phyloP scores from a whole-genome alignment of 2,888 invertebrate species.

The Holacanthella duospinosa region DNA sequence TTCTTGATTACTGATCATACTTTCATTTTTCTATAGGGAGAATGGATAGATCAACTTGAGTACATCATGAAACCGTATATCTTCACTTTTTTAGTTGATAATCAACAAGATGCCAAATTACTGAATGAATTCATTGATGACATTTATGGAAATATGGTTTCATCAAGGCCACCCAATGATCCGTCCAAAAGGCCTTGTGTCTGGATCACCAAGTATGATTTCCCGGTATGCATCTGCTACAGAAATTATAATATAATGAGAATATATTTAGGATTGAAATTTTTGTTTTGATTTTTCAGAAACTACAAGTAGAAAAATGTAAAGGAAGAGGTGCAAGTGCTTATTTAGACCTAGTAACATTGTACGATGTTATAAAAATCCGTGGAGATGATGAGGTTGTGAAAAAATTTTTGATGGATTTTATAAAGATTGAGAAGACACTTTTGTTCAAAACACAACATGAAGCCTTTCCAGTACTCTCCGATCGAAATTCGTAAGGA shows the following conservation, averaged over 20 bases:
- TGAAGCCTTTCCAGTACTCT: slow-evolving; percentile 8
- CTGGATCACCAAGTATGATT: not conserved
- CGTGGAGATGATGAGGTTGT: not conserved
- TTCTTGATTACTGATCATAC: not conserved
- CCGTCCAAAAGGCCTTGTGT: not conserved
- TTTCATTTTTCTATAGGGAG: not conserved
- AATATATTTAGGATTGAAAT: too few relatives aligned
- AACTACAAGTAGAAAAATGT: too few relatives aligned
- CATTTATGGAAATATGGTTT: not conserved
- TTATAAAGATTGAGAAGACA: not conserved
- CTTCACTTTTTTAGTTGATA: not conserved
- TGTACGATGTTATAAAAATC: slow-evolving; percentile 6
- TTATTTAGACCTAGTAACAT: too few relatives aligned
- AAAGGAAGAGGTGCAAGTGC: too few relatives aligned
- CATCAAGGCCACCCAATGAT: not conserved
- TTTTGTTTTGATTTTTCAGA: too few relatives aligned
- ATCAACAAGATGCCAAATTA: not conserved
- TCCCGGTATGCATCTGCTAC: too few relatives aligned
- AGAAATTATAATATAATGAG: too few relatives aligned
- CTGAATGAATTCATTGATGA: not conserved
- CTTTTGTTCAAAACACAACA: slow-evolving; percentile 11
- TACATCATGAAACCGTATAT: not conserved
- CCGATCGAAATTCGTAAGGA: not conserved
- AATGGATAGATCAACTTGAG: not conserved
- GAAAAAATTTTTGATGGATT: not conserved